Base-by-base conservation (phyloP, 2,888 invertebrate species). In the Tetranychus piercei region DNA sequence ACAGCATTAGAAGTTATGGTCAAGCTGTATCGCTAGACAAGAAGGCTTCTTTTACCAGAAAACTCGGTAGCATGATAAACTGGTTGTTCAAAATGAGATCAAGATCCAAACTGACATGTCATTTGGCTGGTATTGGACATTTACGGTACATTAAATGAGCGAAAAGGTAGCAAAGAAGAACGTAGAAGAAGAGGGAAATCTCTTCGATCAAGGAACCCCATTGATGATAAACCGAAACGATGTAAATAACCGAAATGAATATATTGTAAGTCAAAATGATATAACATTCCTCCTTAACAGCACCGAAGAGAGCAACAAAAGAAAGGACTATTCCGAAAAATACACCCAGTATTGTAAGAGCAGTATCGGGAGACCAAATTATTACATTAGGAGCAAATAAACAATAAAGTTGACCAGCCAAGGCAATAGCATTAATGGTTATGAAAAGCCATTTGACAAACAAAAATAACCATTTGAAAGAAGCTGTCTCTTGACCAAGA, bases 181-280 rank as follows among this genome's bases (percentile, higher is more conserved):
- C 44, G 22, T 67, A 73, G 11, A 66, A 73, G 34, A 65, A 20
- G n/a, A 73, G 43, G 9, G 22, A 73, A 22, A 73, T 22, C 23
- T 34, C 23, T 20, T 55, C 73, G 3, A 67, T 15, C 66, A 73
- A 44, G 11, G 43, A 20, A 18, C 55, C 15, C 73, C 73, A 73
- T 73, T 73, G 73, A 69, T 73, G 34, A 23, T 44, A 67, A n/a
- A 73, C 34, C 11, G 73, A 67, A 15, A n/a, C 43, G n/a, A 73
- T 11, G 67, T 67, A 67, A 44, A 73, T 67, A 15, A 67, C 44
- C 6, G 66, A 66, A 23, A 69, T 43, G 34, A 66, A 73, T 9
- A 73, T 8, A n/a, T 66, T 45, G 22, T 67, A 73, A 43, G 73
- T 73, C 43, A 73, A 44, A 1, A 73, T 34, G 7, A 73, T 34